Evolutionary conservation across 1,140 invertebrate species (phyloP).

Genomic region (Trichonephila inaurata): DNA sequence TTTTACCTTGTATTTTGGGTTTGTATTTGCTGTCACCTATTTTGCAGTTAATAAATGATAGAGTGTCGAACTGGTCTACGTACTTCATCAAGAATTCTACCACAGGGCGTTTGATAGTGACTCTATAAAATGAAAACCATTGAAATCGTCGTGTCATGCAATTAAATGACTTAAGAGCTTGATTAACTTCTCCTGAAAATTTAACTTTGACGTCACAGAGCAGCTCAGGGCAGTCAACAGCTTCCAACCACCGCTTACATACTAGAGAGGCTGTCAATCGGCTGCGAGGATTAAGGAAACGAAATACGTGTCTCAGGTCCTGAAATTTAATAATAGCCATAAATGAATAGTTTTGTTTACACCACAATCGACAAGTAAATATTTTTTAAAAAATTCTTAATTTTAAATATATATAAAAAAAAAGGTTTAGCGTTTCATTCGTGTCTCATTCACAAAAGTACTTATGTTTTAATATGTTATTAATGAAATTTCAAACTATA

Average conservation of each 20-base stretch:
- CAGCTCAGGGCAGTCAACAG: not conserved
- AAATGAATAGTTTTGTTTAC: too few species aligned
- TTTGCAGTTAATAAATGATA: not conserved
- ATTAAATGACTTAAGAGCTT: not conserved
- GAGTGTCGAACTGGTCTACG: not conserved
- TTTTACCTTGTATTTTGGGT: not conserved
- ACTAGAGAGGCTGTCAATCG: not conserved
- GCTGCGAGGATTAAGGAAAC: not conserved
- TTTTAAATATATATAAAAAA: too few species aligned
- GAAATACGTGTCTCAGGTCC: not conserved
- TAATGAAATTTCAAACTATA: too few species aligned
- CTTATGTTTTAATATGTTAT: too few species aligned
- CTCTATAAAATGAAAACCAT: not conserved
- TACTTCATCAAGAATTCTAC: not conserved
- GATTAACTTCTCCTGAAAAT: not conserved
- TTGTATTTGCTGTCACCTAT: not conserved
- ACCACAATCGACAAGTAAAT: too few species aligned
- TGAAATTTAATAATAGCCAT: not conserved
- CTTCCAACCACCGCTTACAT: not conserved
- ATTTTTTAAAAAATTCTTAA: too few species aligned
- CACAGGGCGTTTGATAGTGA: not conserved
- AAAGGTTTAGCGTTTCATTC: too few species aligned
- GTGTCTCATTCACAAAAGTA: too few species aligned
- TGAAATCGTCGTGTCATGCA: not conserved
- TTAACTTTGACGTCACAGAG: not conserved